These are phyloP conservation scores for Sarcophaga subvicina DNA, from an alignment of 2,888 invertebrate species.

Conservation along the genomic window DNA sequence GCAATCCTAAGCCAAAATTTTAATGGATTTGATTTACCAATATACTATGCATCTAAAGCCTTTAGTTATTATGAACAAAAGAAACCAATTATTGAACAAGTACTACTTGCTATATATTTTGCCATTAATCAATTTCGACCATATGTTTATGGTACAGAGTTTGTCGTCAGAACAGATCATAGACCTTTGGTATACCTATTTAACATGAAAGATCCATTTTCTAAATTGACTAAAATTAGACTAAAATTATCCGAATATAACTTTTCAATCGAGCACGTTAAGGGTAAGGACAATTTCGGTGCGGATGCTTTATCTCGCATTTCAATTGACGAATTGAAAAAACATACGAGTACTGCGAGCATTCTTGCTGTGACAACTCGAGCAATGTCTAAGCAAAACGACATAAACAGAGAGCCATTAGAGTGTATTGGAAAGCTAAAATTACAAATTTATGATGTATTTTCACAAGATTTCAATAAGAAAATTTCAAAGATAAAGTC, in stretches of 20 bases:
- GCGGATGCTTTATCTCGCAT: slow-evolving; percentile 3
- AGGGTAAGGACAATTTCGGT: slow-evolving; percentile 4
- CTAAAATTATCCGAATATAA: slow-evolving; percentile 4
- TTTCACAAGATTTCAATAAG: neutral
- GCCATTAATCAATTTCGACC: neutral
- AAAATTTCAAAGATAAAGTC: slow-evolving; percentile 1
- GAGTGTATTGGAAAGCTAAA: too few relatives aligned
- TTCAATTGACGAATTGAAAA: slow-evolving; percentile 6
- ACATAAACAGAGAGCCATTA: too few relatives aligned
- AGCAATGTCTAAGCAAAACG: neutral
- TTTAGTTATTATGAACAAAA: too few relatives aligned
- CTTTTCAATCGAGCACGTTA: slow-evolving; percentile 12
- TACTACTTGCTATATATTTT: slow-evolving; percentile 10
- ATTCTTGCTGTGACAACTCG: neutral
- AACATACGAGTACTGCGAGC: neutral
- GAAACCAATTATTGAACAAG: neutral
- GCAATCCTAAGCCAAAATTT: neutral
- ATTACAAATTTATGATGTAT: neutral
- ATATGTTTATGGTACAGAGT: slow-evolving; percentile 4
- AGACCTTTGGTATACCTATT: neutral
- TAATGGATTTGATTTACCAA: neutral
- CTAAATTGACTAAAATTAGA: neutral
- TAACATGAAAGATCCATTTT: neutral
- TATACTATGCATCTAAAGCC: neutral
- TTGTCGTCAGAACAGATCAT: slow-evolving; percentile 16